Conservation (phyloP, 2,888 invertebrate genomes). For the Heteromyza rotundicornis region DNA sequence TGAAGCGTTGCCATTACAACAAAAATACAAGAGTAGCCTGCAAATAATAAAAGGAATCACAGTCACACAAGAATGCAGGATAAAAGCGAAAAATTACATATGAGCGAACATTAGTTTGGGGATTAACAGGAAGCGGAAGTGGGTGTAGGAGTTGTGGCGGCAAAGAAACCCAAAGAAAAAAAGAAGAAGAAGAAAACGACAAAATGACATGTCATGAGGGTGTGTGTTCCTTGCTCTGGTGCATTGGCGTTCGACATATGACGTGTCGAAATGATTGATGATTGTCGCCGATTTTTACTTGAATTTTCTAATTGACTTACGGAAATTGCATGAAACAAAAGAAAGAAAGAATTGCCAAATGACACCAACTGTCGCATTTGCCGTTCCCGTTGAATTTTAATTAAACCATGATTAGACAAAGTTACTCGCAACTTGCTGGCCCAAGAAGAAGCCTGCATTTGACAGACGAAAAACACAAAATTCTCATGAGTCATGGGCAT, state of each 20-base stretch:
- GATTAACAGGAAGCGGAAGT: slow-evolving; percentile 4
- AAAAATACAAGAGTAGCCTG: not conserved
- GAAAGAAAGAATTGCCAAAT: not conserved
- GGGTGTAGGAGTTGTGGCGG: not conserved
- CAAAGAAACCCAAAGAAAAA: no score
- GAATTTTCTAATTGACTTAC: no score
- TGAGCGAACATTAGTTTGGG: slow-evolving; percentile 3
- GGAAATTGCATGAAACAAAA: not conserved
- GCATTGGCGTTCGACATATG: not conserved
- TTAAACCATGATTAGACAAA: not conserved
- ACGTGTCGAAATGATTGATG: slow-evolving; percentile 6
- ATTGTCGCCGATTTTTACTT: not conserved
- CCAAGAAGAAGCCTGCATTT: not conserved
- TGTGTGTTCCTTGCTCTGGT: not conserved
- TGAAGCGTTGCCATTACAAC: not conserved
- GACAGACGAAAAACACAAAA: not conserved
- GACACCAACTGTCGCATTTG: not conserved
- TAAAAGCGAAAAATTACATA: not conserved
- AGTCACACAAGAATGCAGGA: not conserved
- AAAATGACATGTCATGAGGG: slow-evolving; percentile 5
- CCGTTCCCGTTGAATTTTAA: not conserved
- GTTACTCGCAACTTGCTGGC: not conserved
- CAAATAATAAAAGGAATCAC: not conserved
- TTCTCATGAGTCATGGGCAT: not conserved
- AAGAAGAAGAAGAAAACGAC: no score